Percentiles rank a stretch among this genome's conserved stretches.
phyloP scores from a whole-genome alignment of 2,797 vertebrate genomes.

The Eptatretus atami region DNA sequence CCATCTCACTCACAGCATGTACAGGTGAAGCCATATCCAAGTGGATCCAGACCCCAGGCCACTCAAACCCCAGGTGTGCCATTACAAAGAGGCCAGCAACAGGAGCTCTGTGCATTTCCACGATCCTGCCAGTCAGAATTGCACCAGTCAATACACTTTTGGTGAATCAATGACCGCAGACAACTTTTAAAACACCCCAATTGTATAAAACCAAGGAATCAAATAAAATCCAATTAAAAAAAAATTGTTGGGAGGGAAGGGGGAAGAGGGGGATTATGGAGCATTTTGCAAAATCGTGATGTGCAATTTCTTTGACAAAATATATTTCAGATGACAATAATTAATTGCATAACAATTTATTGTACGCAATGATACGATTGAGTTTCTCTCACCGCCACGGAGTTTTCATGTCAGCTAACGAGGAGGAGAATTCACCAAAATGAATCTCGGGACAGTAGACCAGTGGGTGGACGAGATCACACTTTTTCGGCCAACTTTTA shows the following conservation, averaged over 20 bases:
- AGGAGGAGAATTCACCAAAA: constrained; percentile 89
- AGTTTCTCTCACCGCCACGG: constrained; percentile 52
- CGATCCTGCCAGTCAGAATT: constrained; percentile 30
- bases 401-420: constrained; percentile 96
- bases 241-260: neutral
- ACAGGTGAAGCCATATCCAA: constrained; percentile 77
- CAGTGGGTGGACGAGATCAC: constrained; percentile 64
- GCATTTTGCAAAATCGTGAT: too few relatives aligned
- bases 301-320: too few relatives aligned
- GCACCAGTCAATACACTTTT: neutral
- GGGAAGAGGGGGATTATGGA: neutral
- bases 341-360: too few relatives aligned
- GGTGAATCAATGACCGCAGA: neutral
- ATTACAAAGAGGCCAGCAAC: constrained; percentile 76
- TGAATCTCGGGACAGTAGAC: constrained; percentile 92
- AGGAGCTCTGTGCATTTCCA: constrained; percentile 84
- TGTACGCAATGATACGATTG: neutral
- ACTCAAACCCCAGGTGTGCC: constrained; percentile 81
- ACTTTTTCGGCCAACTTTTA: constrained; percentile 56
- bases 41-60: constrained; percentile 87
- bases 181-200: too few relatives aligned
- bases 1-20: constrained; percentile 35
- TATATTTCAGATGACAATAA: too few relatives aligned
- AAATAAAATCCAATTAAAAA: neutral
- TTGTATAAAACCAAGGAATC: too few relatives aligned